A percentile compares a stretch with the other conserved stretches of the same genome.
These are phyloP conservation scores for Acanthacorydalis orientalis DNA, from an alignment of 2,888 invertebrate species.

Conservation along the genomic window DNA sequence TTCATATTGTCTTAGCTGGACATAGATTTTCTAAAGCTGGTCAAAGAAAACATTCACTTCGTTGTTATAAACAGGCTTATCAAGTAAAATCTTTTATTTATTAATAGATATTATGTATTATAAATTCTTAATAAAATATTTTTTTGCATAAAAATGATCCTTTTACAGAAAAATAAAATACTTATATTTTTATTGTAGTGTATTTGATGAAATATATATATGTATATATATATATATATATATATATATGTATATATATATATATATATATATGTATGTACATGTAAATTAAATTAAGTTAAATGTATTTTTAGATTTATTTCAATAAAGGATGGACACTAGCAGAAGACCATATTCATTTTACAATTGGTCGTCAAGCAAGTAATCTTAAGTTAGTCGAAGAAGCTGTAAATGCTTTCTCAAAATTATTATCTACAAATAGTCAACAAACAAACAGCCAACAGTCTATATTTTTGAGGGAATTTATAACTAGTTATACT, in stretches of 20 bases:
- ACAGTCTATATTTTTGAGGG: slow-evolving; percentile 68
- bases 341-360: slow-evolving; percentile 91
- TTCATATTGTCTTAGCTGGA: slow-evolving; percentile 91
- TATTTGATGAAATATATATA: no score
- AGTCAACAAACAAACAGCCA: slow-evolving; percentile 55
- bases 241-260: no score
- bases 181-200: neutral
- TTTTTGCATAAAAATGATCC: no score
- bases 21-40: slow-evolving; percentile 88
- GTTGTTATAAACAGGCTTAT: slow-evolving; percentile 84
- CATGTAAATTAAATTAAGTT: no score
- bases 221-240: no score
- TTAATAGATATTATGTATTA: slow-evolving; percentile 1
- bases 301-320: slow-evolving; percentile 42
- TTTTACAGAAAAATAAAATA: no score
- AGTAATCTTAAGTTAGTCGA: slow-evolving; percentile 56
- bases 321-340: slow-evolving; percentile 71
- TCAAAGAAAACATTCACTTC: slow-evolving; percentile 78
- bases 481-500: slow-evolving; percentile 73
- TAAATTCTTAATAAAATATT: no score
- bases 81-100: slow-evolving; percentile 37
- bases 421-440: slow-evolving; percentile 53
- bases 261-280: no score
- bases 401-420: slow-evolving; percentile 58
- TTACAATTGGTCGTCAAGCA: slow-evolving; percentile 82